Percentiles rank a stretch among this genome's conserved stretches.
Evolutionary conservation across 2,113 vertebrate genomes (phyloP).

Genomic region (Oncorhynchus kisutch): DNA sequence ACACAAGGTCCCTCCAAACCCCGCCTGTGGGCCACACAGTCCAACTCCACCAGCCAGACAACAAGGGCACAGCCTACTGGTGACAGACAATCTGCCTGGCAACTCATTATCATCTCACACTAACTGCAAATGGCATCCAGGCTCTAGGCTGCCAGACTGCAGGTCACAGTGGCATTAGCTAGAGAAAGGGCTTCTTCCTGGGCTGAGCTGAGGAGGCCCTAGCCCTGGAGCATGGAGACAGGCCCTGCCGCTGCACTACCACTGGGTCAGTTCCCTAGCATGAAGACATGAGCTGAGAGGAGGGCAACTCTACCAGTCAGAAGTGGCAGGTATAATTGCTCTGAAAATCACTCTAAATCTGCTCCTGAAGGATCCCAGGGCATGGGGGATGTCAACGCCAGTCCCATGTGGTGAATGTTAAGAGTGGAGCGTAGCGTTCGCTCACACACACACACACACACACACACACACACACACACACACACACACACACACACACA

Average conservation of each 20-base stretch:
- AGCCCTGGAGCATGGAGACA: conserved; percentile 5
- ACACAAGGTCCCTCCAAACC: conserved; percentile 44
- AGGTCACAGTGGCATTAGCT: conserved; percentile 25
- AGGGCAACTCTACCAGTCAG: conserved; percentile 72
- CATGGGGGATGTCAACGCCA: conserved; percentile 63
- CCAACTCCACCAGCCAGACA: conserved; percentile 38
- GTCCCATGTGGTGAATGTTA: conserved; percentile 68
- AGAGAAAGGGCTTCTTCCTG: conserved; percentile 12
- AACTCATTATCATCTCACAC: conserved; percentile 67
- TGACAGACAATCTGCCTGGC: conserved; percentile 53
- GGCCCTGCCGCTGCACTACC: not conserved
- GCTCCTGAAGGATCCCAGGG: conserved; percentile 69
- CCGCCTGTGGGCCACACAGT: conserved; percentile 27
- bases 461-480: conserved; percentile 24
- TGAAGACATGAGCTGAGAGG: conserved; percentile 67
- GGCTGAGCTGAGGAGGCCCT: conserved; percentile 26
- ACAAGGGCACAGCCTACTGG: conserved; percentile 43
- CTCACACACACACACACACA: not conserved
- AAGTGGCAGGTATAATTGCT: conserved; percentile 77
- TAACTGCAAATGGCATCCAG: conserved; percentile 61
- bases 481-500: conserved; percentile 33
- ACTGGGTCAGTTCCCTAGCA: conserved; percentile 45
- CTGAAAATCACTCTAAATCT: conserved; percentile 78
- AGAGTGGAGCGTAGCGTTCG: conserved; percentile 48
- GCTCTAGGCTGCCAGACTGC: conserved; percentile 17